Evolutionary conservation across 2,797 vertebrate species (phyloP), one percentile per base, ranked within the genome.

Genomic region (Paratrypauchen microcephalus): DNA sequence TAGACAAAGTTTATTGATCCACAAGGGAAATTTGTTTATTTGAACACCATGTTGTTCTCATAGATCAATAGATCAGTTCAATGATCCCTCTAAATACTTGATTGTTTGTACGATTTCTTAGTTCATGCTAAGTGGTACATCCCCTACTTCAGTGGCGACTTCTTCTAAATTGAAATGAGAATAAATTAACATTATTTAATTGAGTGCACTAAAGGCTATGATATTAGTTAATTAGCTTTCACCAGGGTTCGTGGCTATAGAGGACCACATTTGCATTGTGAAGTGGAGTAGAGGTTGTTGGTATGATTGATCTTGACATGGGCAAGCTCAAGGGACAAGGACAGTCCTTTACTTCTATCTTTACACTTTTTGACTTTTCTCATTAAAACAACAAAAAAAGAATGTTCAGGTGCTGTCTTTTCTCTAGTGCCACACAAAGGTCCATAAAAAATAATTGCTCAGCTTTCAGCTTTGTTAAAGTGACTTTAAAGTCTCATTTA

Each of bases 171-270:
- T 92, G 88, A 93, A 94, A 93, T 92, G 88, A 92, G 87, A 92
- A 91, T 90, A 92, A 93, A 94, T 94, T 92, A 94, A 92, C 92
- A 91, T 93, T 86, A 89, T 93, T 94, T 94, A 94, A 94, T 94
- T 93, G 92, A 91, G 93, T 94, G 93, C 90, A 92, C 91, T 83
- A 79, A 91, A 91, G 92, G 92, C 91, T 90, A 88, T 76, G 79
- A 87, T 91, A 83, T 92, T 92, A 92, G 86, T 92, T 93, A 94
- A 94, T 94, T 93, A 93, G 89, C 90, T 93, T 91, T 88, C 81
- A 74, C 80, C 77, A 65, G 84, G 89, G 88, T 90, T 81, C 79
- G 80, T 48, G 76, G 85, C 77, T 81, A 83, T 82, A 86, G 87
- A 89, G 83, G 80, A 80, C 72, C 77, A 47, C 72, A 73, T 73